Base-by-base conservation (phyloP, 2,113 vertebrate species). In the Cyrtonyx montezumae region DNA sequence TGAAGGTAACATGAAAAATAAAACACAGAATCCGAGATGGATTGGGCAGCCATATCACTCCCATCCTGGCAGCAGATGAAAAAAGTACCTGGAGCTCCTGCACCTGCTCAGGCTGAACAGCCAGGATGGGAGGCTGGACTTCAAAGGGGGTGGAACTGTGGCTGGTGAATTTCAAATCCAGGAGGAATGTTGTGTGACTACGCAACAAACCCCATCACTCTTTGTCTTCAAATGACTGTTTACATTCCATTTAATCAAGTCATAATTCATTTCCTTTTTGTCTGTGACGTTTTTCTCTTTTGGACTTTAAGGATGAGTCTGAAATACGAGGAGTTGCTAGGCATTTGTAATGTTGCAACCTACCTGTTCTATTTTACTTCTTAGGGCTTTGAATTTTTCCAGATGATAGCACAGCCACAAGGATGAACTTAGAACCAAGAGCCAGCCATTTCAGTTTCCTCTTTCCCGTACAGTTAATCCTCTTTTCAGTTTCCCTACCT, bases 191-290 rank as follows among this genome's bases (percentile, higher is more conserved):
- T 91, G 93, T 61, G 65, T 87, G 91, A 92, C 95, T 85, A 80
- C 25, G 1, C 79, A 95, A 94, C 68, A 85, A 92, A 87, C 89
- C 88, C 40, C 89, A 80, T 77, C 0, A 46, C 43, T 40, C 76
- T 92, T 96, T 96, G 89, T 95, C 92, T 93, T 82, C 75, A 85
- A 87, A 94, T 91, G 59, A 56, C 55, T 95, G 93, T 96, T 95
- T 96, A 93, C 93, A 90, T 96, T 92, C 68, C 79, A 42, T 84
- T 87, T 25, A 87, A 93, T 94, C 28, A 87, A 90, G 61, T 91
- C 45, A 69, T 94, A 93, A 88, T 78, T 91, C 62, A 56, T 13
- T 77, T 91, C 59, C 48, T 26, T 79, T 89, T 87, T 59, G 36
- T 67, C 28, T 37, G 22, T 30, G 79, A 14, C 70, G 84, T 83